Base-by-base conservation (phyloP, 2,113 vertebrate genomes). In the Vanacampus margaritifer region DNA sequence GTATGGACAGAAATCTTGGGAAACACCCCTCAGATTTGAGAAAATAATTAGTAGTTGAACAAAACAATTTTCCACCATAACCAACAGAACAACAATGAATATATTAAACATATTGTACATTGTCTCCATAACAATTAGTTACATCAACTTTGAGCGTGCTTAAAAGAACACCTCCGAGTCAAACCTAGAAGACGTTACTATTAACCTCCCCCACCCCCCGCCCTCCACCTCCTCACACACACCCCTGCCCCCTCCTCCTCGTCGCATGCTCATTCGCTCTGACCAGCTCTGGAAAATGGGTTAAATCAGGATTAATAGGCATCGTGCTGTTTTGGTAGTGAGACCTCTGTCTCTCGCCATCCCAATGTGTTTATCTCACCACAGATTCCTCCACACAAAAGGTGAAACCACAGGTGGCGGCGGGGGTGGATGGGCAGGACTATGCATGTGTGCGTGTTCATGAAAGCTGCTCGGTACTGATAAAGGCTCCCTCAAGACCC, bases 351-450 rank as follows among this genome's bases (percentile, higher is more conserved):
- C 65, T 67, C 69, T 74, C 73, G 16, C 56, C 68, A 69, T 82
- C 79, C 73, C 67, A 78, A 51, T 48, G 57, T 71, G 74, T 81
- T 83, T 82, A 85, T 84, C 81, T 82, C 66, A 72, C 74, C 73
- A 75, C 75, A 71, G 78, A 90, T 86, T 88, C 86, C 86, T 81
- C 68, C 72, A 72, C 76, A 90, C 85, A 87, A 86, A 82, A 81
- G 83, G 61, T 66, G 26, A 82, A 83, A 80, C 84, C 68, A 84
- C 80, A 85, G 83, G 82, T 84, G 78, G 80, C 65, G 24, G 46
- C 5, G 13, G 48, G 64, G 57, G 56, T 28, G 26, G 26, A 7
- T 16, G 14, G 53, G 54, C 26, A 17, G 26, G 54, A 26, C 54
- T 17, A 19, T 46, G 16, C 43, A 6, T n/a, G 68, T 48, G 75